phyloP scores from a whole-genome alignment of 1,140 invertebrate genomes.

The Formica selysi region DNA sequence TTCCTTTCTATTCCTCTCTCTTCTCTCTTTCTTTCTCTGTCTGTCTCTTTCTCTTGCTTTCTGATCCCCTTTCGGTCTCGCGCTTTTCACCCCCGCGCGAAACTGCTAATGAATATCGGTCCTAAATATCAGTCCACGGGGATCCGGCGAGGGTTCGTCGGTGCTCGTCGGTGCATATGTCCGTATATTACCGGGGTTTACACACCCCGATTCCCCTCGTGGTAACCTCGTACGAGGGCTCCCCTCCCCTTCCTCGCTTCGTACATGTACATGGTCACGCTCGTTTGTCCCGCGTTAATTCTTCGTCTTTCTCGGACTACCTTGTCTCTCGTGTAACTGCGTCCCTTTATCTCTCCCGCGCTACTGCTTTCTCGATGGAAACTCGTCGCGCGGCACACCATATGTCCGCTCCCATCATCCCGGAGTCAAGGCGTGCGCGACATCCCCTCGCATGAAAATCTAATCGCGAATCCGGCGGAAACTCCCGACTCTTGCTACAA shows the following conservation, averaged over 20 bases:
- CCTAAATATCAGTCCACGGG: constrained; percentile 86
- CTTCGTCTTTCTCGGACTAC: constrained; percentile 26
- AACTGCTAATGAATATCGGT: constrained; percentile 86
- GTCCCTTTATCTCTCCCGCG: neutral
- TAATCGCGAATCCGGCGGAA: constrained; percentile 53
- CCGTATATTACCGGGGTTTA: constrained; percentile 83
- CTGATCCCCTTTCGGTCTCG: constrained; percentile 52
- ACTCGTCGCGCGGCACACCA: constrained; percentile 69
- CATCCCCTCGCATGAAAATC: constrained; percentile 62
- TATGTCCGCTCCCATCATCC: constrained; percentile 75
- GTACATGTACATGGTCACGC: constrained; percentile 81
- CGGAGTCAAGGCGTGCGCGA: constrained; percentile 56
- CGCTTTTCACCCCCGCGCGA: constrained; percentile 81
- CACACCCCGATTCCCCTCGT: constrained; percentile 77
- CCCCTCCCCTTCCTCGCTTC: constrained; percentile 41
- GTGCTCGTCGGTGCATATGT: constrained; percentile 81
- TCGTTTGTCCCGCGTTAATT: constrained; percentile 85
- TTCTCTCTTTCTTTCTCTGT: constrained; percentile 16
- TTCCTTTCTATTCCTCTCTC: constrained; percentile 35
- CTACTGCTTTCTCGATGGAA: constrained; percentile 57
- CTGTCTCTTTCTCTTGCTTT: neutral
- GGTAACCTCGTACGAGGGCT: constrained; percentile 66
- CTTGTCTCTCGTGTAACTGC: constrained; percentile 5
- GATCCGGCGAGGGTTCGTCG: constrained; percentile 72
- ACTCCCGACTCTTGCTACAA: constrained; percentile 37